Evolutionary conservation across 2,888 invertebrate species (phyloP), one percentile per base, ranked within the genome.

Genomic region (Xestia ashworthii): DNA sequence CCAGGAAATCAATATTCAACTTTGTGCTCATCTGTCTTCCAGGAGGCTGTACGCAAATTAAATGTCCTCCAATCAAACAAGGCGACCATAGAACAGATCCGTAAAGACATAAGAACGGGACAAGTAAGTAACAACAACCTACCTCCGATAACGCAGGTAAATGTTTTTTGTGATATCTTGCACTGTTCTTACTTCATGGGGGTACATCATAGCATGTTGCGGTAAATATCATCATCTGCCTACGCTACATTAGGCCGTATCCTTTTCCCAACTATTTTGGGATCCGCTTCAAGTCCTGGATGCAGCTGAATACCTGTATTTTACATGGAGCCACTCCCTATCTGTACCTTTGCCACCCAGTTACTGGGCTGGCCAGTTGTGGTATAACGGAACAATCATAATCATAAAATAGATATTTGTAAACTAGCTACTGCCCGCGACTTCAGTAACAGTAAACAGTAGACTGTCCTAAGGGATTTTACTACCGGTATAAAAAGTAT

Each of bases 51-150:
- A 3, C 94, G 96, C 74, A 97, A 97, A 69, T 94, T 99, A 44
- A 98, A 98, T 90, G 94, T 94, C 0, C 94, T 99, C 14, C 98
- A 98, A 93, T 98, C 98, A 58, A 98, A 98, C 93, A 97, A 97
- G 46, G 95, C 97, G 0, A 95, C 97, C 82, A 95, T 98, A 86
- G 97, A 97, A 81, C 97, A 97, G 84, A 95, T 94, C 83, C 93
- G 91, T 85, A 94, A 85, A 84, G 94, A 93, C 74, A 92, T 95
- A 69, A 93, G 91, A 86, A 90, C 90, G 65, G 95, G 96, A 19
- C 91, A 95, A 91, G 96, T 96, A 91, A 92, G 93, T 91, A 81
- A 38, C 55, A 65, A 46, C 53, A 64, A 41, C 32, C 71, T 78
- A 55, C 77, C 74, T 71, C 75, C 80, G 65, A 48, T 53, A 14